Base-by-base conservation (phyloP, 2,113 vertebrate genomes). In the Scatophagus argus region DNA sequence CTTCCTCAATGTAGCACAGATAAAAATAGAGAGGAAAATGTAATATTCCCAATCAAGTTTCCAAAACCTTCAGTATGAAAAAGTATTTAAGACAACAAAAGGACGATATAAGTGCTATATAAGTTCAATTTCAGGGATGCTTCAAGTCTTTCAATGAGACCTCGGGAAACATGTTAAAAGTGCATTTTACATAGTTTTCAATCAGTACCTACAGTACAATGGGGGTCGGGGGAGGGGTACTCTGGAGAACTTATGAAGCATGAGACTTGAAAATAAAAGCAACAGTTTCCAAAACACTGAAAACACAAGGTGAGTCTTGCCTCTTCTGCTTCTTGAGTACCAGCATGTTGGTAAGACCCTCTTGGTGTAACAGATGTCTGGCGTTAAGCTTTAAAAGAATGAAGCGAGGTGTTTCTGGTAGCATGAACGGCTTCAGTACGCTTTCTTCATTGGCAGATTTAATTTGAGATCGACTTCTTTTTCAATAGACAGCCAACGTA, bases 81-180 rank as follows among this genome's bases (percentile, higher is more conserved):
- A 79, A 59, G 43, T 60, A 86, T 78, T 91, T 79, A 88, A 91
- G 62, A 92, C 77, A 77, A 91, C 56, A 75, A 79, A 90, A 88
- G 58, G 79, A 79, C n/a, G 31, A 77, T 83, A 91, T 91, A 94
- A 94, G 94, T 94, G 93, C 94, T 93, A 51, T n/a, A n/a, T n/a
- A 74, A 82, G 91, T 90, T 91, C 80, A 88, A 91, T 79, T 71
- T 73, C 87, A 82, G 81, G 73, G 76, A 87, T 87, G 81, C 85
- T 90, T 93, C 86, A 90, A 87, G 87, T 88, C 82, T 93, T 92
- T 81, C 69, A 74, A 83, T 65, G 74, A 89, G 88, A 90, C 85
- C 83, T 62, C 23, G 75, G 85, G 86, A 90, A 92, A 91, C 86
- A 83, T 87, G 43, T 87, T 84, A 87, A 95, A 95, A 95, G 94